Evolutionary conservation across 2,113 vertebrate genomes (phyloP).

Genomic region (Pelecanoides urinatrix): DNA sequence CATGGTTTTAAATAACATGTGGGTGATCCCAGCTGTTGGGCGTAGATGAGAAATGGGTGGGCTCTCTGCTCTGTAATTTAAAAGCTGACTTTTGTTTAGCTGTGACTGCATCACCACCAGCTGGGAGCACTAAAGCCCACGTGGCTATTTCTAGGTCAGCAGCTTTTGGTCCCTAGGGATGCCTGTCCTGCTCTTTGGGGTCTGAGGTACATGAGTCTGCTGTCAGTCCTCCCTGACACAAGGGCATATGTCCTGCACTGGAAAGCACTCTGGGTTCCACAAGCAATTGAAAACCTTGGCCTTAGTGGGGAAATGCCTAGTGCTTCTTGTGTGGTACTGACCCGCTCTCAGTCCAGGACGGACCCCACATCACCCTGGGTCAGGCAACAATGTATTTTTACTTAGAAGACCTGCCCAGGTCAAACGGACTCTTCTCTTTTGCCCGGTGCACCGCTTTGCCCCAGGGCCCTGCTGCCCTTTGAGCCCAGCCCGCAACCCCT

Average conservation of each 20-base stretch:
- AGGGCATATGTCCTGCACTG: neutral
- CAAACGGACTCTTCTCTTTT: neutral
- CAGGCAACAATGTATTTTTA: accelerated
- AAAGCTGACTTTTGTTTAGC: neutral
- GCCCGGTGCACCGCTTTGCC: neutral
- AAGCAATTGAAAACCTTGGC: neutral
- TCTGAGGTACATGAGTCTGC: accelerated
- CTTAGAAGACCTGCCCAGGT: neutral
- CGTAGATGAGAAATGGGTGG: neutral
- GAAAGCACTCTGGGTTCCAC: neutral
- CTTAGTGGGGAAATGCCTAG: neutral
- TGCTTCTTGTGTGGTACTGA: neutral
- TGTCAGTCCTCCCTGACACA: neutral
- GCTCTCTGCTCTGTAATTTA: neutral
- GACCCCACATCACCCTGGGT: neutral
- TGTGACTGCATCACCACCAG: neutral
- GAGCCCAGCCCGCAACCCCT: neutral
- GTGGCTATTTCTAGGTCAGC: neutral
- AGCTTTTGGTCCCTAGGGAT: neutral
- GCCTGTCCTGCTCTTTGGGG: neutral
- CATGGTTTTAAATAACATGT: neutral
- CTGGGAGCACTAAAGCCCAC: neutral
- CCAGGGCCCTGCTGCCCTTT: neutral
- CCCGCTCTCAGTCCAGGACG: neutral
- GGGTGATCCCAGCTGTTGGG: neutral